These are phyloP conservation scores for Ophion slaviceki DNA, from an alignment of 2,888 invertebrate species.

Conservation along the genomic window DNA sequence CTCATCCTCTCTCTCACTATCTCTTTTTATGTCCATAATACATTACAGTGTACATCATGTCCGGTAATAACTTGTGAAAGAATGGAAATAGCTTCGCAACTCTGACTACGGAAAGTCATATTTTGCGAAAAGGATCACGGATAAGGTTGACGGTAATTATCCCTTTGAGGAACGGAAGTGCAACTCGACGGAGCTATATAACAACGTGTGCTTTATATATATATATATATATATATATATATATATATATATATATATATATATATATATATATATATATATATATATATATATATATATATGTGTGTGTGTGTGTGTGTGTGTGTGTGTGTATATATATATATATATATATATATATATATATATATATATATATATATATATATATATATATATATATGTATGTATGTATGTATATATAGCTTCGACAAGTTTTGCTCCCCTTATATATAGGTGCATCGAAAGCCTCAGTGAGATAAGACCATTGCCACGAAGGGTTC, in stretches of 20 bases:
- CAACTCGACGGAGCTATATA: constrained; percentile 45
- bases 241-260: background rate
- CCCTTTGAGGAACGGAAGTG: constrained; percentile 69
- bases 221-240: background rate
- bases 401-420: background rate
- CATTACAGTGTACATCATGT: background rate
- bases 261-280: background rate
- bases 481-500: background rate
- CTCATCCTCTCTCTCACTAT: too few relatives aligned
- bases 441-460: background rate
- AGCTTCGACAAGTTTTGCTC: constrained; percentile 12
- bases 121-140: constrained; percentile 51
- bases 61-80: background rate
- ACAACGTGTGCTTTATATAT: background rate
- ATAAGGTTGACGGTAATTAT: constrained; percentile 71
- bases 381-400: background rate
- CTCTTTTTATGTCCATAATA: background rate
- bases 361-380: background rate
- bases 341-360: background rate
- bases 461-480: constrained; percentile 10
- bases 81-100: constrained; percentile 5
- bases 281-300: background rate
- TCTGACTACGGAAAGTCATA: background rate
- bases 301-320: too few relatives aligned
- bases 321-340: too few relatives aligned